Evolutionary conservation across 1,140 invertebrate genomes (phyloP).

Genomic region (Plectus sambesii): DNA sequence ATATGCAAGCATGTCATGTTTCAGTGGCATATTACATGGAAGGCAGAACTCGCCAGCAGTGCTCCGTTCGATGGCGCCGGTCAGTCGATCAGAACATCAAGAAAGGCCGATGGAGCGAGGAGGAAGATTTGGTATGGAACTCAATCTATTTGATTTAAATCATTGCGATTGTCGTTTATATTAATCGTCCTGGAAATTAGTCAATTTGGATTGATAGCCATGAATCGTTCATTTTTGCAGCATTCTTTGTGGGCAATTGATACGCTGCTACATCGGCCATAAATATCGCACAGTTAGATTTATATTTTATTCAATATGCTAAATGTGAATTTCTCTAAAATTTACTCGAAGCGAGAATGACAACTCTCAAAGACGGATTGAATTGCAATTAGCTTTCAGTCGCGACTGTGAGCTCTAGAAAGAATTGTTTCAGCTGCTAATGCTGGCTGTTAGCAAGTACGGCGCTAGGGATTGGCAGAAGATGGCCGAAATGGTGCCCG

Average conservation of each 20-base stretch:
- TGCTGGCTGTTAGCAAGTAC: conserved; percentile 30
- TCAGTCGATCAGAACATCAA: conserved; percentile 33
- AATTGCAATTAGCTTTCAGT: too few species aligned
- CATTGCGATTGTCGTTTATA: not conserved
- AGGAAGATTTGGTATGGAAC: conserved; percentile 44
- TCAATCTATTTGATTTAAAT: not conserved
- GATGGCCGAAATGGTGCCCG: conserved; percentile 35
- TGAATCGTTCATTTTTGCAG: not conserved
- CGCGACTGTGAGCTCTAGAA: too few species aligned
- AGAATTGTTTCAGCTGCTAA: conserved; percentile 20
- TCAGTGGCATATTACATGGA: conserved; percentile 45
- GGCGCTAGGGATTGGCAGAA: conserved; percentile 37
- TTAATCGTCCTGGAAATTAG: too few species aligned
- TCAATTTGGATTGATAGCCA: not conserved
- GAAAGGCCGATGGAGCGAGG: conserved; percentile 39
- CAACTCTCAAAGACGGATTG: too few species aligned
- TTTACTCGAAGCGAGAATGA: too few species aligned
- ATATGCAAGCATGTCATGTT: too few species aligned
- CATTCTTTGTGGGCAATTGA: not conserved
- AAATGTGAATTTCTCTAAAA: too few species aligned
- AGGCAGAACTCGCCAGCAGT: conserved; percentile 37
- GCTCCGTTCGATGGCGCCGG: conserved; percentile 31
- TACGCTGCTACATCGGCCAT: too few species aligned
- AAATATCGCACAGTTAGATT: too few species aligned
- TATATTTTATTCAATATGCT: too few species aligned